Conservation (phyloP, 2,797 vertebrate species). For the Hapalemur alaotrensis region DNA sequence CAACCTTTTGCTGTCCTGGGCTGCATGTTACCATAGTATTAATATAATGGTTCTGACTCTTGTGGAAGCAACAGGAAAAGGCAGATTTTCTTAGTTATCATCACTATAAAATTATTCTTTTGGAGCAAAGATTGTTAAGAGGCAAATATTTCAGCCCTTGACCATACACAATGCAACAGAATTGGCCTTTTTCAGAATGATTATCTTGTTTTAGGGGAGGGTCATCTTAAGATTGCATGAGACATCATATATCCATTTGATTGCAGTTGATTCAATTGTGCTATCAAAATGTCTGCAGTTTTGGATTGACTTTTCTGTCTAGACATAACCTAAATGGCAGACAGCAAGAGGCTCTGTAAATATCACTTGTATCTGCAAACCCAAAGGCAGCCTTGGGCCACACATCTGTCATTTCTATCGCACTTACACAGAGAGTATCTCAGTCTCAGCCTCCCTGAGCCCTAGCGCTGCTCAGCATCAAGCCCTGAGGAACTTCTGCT, state of each 20-base stretch:
- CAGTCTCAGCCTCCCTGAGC: neutral
- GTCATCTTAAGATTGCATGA: conserved; percentile 44
- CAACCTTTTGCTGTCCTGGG: neutral
- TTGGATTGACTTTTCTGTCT: conserved; percentile 63
- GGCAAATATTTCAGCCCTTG: conserved; percentile 14
- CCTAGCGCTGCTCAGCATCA: neutral
- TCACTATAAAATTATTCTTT: neutral
- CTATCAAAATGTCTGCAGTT: conserved; percentile 47
- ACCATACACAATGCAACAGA: neutral
- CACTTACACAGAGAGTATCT: neutral
- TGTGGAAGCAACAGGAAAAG: neutral
- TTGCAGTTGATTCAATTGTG: conserved; percentile 61
- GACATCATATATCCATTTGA: conserved; percentile 22
- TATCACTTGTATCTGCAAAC: conserved; percentile 48
- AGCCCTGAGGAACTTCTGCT: neutral
- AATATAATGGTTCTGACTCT: neutral
- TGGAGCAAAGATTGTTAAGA: conserved; percentile 44
- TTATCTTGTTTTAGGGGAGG: neutral
- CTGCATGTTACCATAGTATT: neutral
- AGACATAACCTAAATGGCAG: conserved; percentile 61
- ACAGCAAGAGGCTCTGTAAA: conserved; percentile 6
- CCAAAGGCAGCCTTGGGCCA: neutral
- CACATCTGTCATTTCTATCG: neutral
- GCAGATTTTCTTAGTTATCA: neutral
- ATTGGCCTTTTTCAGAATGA: conserved; percentile 56